These are phyloP conservation scores for Marisa cornuarietis DNA, from an alignment of 1,140 invertebrate species.

Conservation along the genomic window DNA sequence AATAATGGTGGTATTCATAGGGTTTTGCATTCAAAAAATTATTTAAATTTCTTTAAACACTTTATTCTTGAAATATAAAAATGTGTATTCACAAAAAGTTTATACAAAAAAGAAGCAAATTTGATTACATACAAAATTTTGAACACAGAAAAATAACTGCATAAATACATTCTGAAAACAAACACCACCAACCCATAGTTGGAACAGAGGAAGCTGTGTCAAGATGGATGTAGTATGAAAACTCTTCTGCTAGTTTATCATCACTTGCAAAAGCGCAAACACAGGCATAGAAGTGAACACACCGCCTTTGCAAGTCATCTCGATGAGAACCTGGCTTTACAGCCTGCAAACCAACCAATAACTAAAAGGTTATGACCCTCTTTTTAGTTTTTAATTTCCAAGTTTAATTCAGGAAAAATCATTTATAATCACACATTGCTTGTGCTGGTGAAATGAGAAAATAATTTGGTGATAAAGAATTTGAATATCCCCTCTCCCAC, in stretches of 20 bases:
- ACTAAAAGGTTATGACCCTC: constrained; percentile 1
- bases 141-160: neutral
- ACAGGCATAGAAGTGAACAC: constrained; percentile 77
- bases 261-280: constrained; percentile 83
- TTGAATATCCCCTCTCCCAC: too few relatives aligned
- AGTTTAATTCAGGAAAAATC: neutral
- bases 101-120: too few relatives aligned
- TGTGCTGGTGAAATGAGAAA: neutral
- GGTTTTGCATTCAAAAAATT: constrained; percentile 13
- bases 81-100: neutral
- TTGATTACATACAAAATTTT: too few relatives aligned
- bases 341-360: constrained; percentile 28
- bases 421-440: neutral
- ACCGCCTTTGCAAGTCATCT: constrained; percentile 60
- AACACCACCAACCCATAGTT: neutral
- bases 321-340: constrained; percentile 49
- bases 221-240: constrained; percentile 74
- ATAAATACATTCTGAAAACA: neutral
- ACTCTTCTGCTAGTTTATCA: constrained; percentile 75
- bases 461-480: neutral
- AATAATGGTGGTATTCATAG: too few relatives aligned
- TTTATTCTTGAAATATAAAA: neutral
- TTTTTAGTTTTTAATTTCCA: neutral
- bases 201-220: constrained; percentile 50
- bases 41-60: neutral